Evolutionary conservation across 2,113 vertebrate species (phyloP).

Genomic region (Regulus satrapa): DNA sequence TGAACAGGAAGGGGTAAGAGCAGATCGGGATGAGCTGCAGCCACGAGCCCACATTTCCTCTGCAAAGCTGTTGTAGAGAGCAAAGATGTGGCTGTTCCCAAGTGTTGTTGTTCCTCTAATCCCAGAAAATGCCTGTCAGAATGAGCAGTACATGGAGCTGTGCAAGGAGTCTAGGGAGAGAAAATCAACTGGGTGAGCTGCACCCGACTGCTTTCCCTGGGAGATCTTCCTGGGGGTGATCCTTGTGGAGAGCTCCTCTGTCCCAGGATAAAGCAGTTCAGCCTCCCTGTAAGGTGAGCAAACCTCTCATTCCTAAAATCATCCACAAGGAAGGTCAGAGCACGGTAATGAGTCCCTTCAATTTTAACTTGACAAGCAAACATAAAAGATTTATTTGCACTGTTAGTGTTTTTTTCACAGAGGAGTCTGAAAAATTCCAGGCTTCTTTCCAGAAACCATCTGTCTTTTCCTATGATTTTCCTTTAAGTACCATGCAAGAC

Average conservation of each 20-base stretch:
- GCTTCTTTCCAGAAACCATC: neutral
- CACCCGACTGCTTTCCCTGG: neutral
- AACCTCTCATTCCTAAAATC: neutral
- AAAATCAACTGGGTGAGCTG: neutral
- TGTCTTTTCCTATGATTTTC: neutral
- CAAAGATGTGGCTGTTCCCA: neutral
- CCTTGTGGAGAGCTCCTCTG: neutral
- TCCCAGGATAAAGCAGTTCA: neutral
- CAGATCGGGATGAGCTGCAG: neutral
- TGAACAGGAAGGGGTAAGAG: neutral
- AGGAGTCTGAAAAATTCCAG: neutral
- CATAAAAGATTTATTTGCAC: neutral
- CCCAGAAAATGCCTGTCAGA: neutral
- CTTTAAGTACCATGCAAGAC: neutral
- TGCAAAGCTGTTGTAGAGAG: neutral
- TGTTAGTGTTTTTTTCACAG: neutral
- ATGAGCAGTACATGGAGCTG: neutral
- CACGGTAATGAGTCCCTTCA: neutral
- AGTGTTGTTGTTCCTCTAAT: fast-evolving
- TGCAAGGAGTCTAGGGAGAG: neutral
- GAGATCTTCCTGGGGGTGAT: neutral
- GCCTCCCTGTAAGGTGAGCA: neutral
- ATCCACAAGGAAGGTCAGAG: neutral
- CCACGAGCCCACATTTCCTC: neutral
- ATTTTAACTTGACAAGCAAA: neutral